Base-by-base conservation (phyloP, 1,140 invertebrate species). In the Cecropterus lyciades region DNA sequence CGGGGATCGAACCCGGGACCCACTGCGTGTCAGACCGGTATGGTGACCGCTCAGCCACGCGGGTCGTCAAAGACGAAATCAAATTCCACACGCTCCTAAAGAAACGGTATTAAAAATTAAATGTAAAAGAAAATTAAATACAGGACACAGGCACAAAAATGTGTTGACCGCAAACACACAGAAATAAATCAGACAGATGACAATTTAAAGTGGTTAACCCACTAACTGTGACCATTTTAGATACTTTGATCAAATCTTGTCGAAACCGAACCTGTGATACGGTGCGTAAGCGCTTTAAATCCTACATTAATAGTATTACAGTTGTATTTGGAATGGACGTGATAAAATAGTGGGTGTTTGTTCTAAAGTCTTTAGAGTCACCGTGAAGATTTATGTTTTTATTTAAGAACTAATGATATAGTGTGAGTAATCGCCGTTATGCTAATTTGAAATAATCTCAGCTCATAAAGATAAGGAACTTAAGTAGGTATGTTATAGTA, bases 191-290 rank as follows among this genome's bases (percentile, higher is more conserved):
- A 92, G 87, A 82, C 84, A 86, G 91, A 93, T 93, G 92, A 92
- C 92, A 92, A 92, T 93, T 93, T 92, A 92, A 93, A 93, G 92
- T 93, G 92, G 92, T 92, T 90, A 90, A 90, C 91, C 92, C 89
- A 92, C 88, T 91, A 89, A 91, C 89, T 92, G 89, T 92, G 88
- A 92, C 92, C 91, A 92, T 92, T 93, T 92, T 92, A 93, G 91
- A 92, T 91, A 84, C 88, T 89, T 87, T 88, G 89, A 89, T 88
- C 84, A 89, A 82, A 92, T 92, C 85, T 88, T 90, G 85, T 88
- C 82, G 86, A 87, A 89, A 78, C 82, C 75, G 69, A 87, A 84
- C 78, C 80, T 85, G 81, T 48, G 45, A 60, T 66, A 64, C 27
- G 46, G 49, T 67, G 33, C 37, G 37, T 60, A 76, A 69, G 57